These are phyloP conservation scores for Loripinus fragilis DNA, from an alignment of 2,888 invertebrate species.

Conservation along the genomic window DNA sequence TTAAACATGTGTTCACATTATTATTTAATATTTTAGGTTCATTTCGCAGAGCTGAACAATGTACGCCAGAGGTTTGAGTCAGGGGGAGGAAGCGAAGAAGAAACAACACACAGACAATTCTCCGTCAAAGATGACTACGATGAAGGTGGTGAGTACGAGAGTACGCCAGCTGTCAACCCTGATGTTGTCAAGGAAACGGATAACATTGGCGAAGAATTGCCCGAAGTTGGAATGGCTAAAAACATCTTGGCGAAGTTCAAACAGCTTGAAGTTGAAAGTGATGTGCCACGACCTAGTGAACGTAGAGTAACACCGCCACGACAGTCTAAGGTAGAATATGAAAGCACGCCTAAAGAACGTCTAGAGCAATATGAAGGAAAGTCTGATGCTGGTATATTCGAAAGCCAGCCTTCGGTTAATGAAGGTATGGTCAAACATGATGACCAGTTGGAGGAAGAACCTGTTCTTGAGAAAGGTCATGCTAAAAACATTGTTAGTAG, in stretches of 20 bases:
- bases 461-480: slow-evolving; percentile 87
- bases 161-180: slow-evolving; percentile 67
- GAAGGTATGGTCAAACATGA: slow-evolving; percentile 69
- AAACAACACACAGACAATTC: slow-evolving; percentile 34
- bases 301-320: slow-evolving; percentile 66
- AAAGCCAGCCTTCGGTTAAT: slow-evolving; percentile 69
- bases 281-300: slow-evolving; percentile 44
- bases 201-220: slow-evolving; percentile 57
- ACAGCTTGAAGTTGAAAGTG: slow-evolving; percentile 55
- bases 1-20: too few species aligned
- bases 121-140: slow-evolving; percentile 62
- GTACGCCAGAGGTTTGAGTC: slow-evolving; percentile 67
- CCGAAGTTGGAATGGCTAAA: slow-evolving; percentile 67
- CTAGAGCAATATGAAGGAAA: slow-evolving; percentile 67
- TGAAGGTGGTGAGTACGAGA: slow-evolving; percentile 76
- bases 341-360: slow-evolving; percentile 63
- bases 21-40: slow-evolving; percentile 64
- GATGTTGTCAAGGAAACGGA: slow-evolving; percentile 65
- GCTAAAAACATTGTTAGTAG: slow-evolving; percentile 91
- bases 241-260: slow-evolving; percentile 63
- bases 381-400: slow-evolving; percentile 74
- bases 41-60: slow-evolving; percentile 67
- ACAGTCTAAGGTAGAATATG: slow-evolving; percentile 65
- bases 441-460: slow-evolving; percentile 63
- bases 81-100: slow-evolving; percentile 39